phyloP scores from a whole-genome alignment of 2,888 invertebrate species.

The Eristalis intricaria region DNA sequence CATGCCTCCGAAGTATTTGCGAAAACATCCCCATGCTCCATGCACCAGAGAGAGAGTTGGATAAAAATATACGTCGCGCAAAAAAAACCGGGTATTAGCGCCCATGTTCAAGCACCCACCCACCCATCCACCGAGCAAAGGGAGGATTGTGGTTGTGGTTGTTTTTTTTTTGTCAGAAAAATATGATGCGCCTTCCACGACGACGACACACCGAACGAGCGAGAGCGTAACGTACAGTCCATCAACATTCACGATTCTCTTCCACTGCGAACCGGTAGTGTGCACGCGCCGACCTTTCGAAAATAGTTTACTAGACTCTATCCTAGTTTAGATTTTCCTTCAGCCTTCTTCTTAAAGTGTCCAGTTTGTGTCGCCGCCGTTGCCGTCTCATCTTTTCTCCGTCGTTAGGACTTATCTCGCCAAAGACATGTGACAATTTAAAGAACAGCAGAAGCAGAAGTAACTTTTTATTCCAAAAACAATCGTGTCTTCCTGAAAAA shows the following conservation, averaged over 20 bases:
- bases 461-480: background rate
- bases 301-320: constrained; percentile 46
- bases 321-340: constrained; percentile 55
- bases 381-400: background rate
- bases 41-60: background rate
- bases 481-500: constrained; percentile 48
- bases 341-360: constrained; percentile 18
- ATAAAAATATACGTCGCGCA: background rate
- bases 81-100: constrained; percentile 14
- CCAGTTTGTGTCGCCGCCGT: background rate
- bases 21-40: background rate
- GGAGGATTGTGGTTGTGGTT: constrained; percentile 27
- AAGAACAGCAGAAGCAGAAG: background rate
- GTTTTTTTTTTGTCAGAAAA: constrained; percentile 16
- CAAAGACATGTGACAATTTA: constrained; percentile 29
- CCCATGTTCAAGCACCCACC: background rate
- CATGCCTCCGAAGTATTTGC: background rate
- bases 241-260: constrained; percentile 56
- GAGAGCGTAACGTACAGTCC: constrained; percentile 32
- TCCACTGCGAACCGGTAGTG: constrained; percentile 39
- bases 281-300: constrained; percentile 41
- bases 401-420: constrained; percentile 1
- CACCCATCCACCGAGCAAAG: constrained; percentile 19
- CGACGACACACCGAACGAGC: background rate
- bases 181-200: constrained; percentile 30